These are phyloP conservation scores for Prunella fulvescens DNA, from an alignment of 2,113 vertebrate genomes.

Conservation along the genomic window DNA sequence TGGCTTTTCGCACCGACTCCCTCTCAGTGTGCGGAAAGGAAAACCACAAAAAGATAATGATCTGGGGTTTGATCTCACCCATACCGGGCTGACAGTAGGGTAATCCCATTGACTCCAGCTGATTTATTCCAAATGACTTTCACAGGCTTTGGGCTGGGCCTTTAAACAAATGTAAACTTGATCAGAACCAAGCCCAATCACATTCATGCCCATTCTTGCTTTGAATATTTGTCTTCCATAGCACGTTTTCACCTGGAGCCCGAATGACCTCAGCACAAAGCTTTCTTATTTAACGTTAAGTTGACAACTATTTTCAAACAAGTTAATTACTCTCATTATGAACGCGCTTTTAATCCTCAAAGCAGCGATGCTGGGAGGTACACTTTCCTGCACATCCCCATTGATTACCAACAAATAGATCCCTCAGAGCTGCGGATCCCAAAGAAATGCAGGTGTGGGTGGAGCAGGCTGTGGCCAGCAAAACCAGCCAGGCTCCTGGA, in stretches of 20 bases:
- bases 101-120: conserved; percentile 26
- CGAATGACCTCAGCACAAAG: neutral
- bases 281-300: neutral
- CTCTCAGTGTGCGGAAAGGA: neutral
- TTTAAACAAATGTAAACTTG: conserved; percentile 48
- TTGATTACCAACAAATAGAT: neutral
- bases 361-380: neutral
- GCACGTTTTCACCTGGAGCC: neutral
- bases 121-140: conserved; percentile 31
- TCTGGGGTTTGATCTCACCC: conserved; percentile 28
- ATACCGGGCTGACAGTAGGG: neutral
- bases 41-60: conserved; percentile 44
- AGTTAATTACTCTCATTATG: neutral
- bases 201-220: conserved; percentile 54
- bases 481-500: neutral
- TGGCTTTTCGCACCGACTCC: neutral
- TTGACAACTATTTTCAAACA: neutral
- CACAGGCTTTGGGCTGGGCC: conserved; percentile 26
- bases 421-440: neutral
- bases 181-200: conserved; percentile 46
- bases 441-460: neutral
- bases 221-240: conserved; percentile 1
- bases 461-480: neutral
- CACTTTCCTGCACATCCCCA: neutral
- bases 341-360: neutral